These are phyloP conservation scores for Leptinotarsa juncta DNA, from an alignment of 2,888 invertebrate genomes.

Conservation along the genomic window DNA sequence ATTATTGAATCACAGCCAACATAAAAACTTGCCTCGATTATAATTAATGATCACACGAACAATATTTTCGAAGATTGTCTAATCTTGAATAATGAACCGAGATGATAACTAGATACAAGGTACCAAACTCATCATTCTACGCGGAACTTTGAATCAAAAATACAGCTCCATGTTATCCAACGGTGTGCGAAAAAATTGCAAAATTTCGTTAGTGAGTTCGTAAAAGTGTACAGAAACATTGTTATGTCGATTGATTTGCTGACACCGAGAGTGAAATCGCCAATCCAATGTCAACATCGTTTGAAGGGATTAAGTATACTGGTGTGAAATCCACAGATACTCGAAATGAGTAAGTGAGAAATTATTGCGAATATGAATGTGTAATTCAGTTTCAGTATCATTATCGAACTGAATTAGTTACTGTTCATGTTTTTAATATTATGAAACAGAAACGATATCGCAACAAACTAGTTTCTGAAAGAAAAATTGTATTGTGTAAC, in stretches of 20 bases:
- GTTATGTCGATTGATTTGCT: slow-evolving; percentile 6
- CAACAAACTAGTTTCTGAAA: too few relatives aligned
- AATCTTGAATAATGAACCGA: too few relatives aligned
- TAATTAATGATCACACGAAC: too few relatives aligned
- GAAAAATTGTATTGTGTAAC: too few relatives aligned
- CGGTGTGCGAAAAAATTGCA: not conserved
- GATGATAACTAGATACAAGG: too few relatives aligned
- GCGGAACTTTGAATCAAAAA: not conserved
- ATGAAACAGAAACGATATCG: too few relatives aligned
- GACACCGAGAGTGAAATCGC: not conserved
- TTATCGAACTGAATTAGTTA: not conserved
- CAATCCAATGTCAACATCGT: slow-evolving; percentile 6
- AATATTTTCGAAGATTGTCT: too few relatives aligned
- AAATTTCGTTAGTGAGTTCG: not conserved
- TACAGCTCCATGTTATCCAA: not conserved
- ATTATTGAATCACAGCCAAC: too few relatives aligned
- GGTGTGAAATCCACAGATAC: not conserved
- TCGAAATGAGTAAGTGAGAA: slow-evolving; percentile 10
- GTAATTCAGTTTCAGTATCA: not conserved
- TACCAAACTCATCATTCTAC: not conserved
- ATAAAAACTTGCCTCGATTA: too few relatives aligned
- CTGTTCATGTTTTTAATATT: not conserved
- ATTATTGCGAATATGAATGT: not conserved
- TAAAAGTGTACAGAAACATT: slow-evolving; percentile 2
- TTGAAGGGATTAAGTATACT: not conserved